A percentile compares a stretch with the other conserved stretches of the same genome.
phyloP scores from a whole-genome alignment of 2,888 invertebrate genomes.

The Linyphia triangularis region DNA sequence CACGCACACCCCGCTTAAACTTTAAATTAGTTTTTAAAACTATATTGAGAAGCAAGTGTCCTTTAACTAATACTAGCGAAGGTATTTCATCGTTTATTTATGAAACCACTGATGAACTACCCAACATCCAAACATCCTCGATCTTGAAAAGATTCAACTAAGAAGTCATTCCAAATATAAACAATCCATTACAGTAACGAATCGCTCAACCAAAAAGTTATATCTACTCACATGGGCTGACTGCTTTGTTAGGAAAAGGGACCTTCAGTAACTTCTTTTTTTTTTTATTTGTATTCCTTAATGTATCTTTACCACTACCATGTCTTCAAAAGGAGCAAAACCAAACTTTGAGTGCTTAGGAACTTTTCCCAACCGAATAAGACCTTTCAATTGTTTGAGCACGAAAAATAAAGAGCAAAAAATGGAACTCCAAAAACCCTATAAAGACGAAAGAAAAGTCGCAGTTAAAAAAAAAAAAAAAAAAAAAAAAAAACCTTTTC shows the following conservation, averaged over 20 bases:
- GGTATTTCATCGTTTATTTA: no score
- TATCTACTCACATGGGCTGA: background rate
- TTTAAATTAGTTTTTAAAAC: no score
- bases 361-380: background rate
- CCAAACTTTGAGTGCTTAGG: background rate
- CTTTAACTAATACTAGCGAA: no score
- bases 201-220: background rate
- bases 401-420: background rate
- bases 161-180: no score
- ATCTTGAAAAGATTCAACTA: no score
- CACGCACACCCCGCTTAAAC: no score
- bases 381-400: slow-evolving; percentile 9
- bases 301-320: background rate
- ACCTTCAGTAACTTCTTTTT: background rate
- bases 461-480: background rate
- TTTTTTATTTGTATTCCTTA: background rate
- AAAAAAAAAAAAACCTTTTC: background rate
- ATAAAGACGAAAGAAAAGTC: background rate
- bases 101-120: no score
- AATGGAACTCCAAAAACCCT: background rate
- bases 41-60: no score
- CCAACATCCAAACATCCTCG: no score
- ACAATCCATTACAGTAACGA: no score
- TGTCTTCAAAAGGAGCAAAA: background rate
- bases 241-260: background rate